These are phyloP conservation scores for Heliconius himera DNA, from an alignment of 1,140 invertebrate genomes.

Conservation along the genomic window DNA sequence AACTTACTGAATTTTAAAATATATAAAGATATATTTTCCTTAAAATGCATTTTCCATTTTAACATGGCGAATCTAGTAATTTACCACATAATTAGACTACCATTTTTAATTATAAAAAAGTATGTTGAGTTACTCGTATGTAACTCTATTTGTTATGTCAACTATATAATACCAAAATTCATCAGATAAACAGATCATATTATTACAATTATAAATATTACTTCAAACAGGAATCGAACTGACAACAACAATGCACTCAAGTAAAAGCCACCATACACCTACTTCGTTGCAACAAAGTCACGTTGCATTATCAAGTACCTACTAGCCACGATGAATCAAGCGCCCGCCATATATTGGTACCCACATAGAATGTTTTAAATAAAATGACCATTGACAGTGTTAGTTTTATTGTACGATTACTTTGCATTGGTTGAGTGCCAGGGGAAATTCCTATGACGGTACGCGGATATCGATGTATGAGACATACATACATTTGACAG, in stretches of 20 bases:
- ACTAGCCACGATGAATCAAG: neutral
- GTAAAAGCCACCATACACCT: neutral
- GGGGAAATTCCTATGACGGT: conserved; percentile 45
- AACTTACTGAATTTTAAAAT: too few species aligned
- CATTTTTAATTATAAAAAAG: too few species aligned
- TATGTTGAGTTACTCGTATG: too few species aligned
- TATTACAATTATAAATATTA: neutral
- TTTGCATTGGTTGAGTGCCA: conserved; percentile 44
- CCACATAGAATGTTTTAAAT: conserved; percentile 36
- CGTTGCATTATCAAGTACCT: neutral
- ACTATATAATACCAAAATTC: too few species aligned
- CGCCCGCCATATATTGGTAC: conserved; percentile 1
- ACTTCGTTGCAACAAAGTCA: neutral
- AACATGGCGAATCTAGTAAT: too few species aligned
- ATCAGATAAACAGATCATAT: too few species aligned
- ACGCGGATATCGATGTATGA: conserved; percentile 36
- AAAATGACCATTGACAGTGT: conserved; percentile 34
- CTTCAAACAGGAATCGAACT: neutral
- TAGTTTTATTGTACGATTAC: conserved; percentile 28
- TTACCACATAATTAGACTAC: too few species aligned
- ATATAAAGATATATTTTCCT: too few species aligned
- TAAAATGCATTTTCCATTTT: too few species aligned
- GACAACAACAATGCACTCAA: neutral
- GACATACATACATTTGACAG: conserved; percentile 19
- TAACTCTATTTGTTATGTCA: too few species aligned